Evolutionary conservation across 2,888 invertebrate species (phyloP).

Genomic region (Spilosoma lubricipeda): DNA sequence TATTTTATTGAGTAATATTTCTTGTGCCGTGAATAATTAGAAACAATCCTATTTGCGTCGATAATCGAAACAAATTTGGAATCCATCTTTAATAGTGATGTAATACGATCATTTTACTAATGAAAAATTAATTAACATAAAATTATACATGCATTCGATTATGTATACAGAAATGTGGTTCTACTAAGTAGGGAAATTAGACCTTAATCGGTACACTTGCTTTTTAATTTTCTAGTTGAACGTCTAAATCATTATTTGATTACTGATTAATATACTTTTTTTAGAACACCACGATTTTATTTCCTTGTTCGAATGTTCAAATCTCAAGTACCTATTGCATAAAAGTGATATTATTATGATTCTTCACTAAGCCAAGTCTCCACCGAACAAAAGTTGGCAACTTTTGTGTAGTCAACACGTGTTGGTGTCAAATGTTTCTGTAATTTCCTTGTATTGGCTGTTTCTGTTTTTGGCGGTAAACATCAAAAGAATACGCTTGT

Average conservation of each 20-base stretch:
- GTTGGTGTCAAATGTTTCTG: too few species aligned
- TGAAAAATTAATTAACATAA: constrained; percentile 10
- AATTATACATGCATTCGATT: constrained; percentile 11
- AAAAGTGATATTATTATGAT: neutral
- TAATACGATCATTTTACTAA: constrained; percentile 28
- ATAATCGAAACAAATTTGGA: constrained; percentile 24
- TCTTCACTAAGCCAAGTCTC: too few species aligned
- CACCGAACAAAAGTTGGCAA: too few species aligned
- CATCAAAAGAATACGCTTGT: too few species aligned
- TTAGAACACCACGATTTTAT: neutral
- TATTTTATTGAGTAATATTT: constrained; percentile 48
- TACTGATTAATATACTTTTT: neutral
- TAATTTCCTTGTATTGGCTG: too few species aligned
- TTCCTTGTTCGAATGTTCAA: constrained; percentile 2
- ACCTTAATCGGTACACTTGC: neutral
- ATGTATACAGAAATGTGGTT: constrained; percentile 6
- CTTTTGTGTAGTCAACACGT: too few species aligned
- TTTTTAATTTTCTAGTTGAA: neutral
- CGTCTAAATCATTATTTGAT: neutral
- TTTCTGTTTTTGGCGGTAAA: too few species aligned
- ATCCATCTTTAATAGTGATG: constrained; percentile 39
- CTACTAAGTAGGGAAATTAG: neutral
- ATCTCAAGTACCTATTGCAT: neutral
- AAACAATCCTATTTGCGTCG: constrained; percentile 30
- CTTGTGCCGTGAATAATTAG: constrained; percentile 37